Conservation (phyloP, 2,113 vertebrate genomes). For the Myiozetetes cayanensis region DNA sequence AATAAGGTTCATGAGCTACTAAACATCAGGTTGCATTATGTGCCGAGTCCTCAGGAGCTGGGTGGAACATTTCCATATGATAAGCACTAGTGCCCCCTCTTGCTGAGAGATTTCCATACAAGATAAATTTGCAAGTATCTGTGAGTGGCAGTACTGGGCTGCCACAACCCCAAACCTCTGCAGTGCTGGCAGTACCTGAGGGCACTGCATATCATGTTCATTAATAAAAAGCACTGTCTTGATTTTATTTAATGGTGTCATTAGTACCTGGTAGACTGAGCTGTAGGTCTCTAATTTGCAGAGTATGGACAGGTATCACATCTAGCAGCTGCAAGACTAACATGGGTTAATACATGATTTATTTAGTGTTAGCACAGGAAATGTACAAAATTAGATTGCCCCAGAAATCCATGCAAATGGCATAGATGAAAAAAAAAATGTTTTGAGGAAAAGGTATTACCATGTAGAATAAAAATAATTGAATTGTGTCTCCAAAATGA, state of each 20-base stretch:
- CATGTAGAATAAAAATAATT: background rate
- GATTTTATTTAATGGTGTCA: background rate
- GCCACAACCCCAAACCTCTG: background rate
- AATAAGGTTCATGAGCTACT: background rate
- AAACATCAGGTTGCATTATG: background rate
- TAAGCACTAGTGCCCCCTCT: conserved; percentile 28
- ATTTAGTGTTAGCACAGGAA: background rate
- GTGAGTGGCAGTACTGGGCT: background rate
- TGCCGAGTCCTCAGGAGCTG: background rate
- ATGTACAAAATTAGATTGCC: background rate
- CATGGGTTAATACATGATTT: background rate
- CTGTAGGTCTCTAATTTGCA: background rate
- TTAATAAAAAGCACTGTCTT: background rate
- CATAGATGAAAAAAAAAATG: background rate
- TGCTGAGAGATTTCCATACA: background rate
- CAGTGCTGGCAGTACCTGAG: background rate
- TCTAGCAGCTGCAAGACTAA: background rate
- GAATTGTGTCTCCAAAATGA: background rate
- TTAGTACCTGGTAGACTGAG: background rate
- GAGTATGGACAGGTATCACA: background rate
- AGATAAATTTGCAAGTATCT: background rate
- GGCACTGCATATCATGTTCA: background rate
- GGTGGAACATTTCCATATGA: background rate
- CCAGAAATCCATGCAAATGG: background rate
- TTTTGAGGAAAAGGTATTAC: background rate